Evolutionary conservation across 1,140 invertebrate species (phyloP), one percentile per base, ranked within the genome.

Genomic region (Homalodisca vitripennis): DNA sequence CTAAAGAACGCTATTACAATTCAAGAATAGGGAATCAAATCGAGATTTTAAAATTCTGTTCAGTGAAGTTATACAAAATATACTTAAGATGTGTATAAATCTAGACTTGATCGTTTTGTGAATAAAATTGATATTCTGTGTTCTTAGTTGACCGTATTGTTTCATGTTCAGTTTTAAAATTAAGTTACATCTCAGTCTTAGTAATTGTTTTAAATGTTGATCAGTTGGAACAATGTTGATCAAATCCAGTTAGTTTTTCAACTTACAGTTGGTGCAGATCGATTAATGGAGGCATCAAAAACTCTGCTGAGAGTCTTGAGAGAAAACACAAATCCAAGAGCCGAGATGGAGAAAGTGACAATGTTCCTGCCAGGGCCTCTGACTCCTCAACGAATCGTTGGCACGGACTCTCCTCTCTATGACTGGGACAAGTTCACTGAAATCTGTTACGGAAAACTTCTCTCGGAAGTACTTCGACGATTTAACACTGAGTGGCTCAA

Each of bases 371-470:
- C 89, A 0, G 87, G 87, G 0, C 84, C 85, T 1, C 67, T 86
- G 29, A 90, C 87, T 0, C 79, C 84, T 17, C 85, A 89, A 74
- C 87, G 86, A 74, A 78, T 89, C 81, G 85, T 82, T 17, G 67
- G 71, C 0, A 31, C 68, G 14, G 73, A 79, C 1, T 73, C 79
- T 2, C 62, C 69, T 31, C 73, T 84, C 3, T 79, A 82, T 73
- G 65, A 78, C 12, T 34, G 67, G 31, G 71, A 85, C 14, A 73
- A 74, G 41, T 67, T 73, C 81, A 0, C 70, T n/a, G 47, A 31
- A 13, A n/a, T 13, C 0, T 46, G 24, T 24, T 73, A 73, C 53
- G 32, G 60, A 14, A 34, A 62, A 22, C 17, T 73, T 13, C 67
- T 71, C 17, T 31, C 66, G 22, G n/a, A 29, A 41, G 55, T 71